These are phyloP conservation scores for Illadopsis cleaveri DNA, from an alignment of 2,113 vertebrate genomes.

Conservation along the genomic window DNA sequence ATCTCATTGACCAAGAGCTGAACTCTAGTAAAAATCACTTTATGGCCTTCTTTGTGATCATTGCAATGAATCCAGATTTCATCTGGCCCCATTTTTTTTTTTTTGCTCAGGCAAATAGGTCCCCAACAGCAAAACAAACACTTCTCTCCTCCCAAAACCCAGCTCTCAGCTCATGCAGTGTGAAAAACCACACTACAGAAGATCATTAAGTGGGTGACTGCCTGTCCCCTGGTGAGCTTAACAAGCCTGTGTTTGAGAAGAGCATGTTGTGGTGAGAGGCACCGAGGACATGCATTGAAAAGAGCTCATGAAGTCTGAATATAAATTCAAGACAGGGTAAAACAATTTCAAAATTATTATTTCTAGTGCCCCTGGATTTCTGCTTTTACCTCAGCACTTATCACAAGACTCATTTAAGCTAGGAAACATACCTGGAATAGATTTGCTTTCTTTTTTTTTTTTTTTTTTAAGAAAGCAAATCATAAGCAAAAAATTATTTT, in stretches of 20 bases:
- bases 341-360: neutral
- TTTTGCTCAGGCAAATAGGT: neutral
- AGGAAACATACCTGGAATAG: neutral
- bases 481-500: neutral
- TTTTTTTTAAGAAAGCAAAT: neutral
- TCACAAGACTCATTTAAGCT: neutral
- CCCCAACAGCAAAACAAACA: neutral
- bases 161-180: neutral
- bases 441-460: neutral
- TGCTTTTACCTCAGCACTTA: neutral
- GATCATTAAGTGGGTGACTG: neutral
- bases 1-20: constrained; percentile 55
- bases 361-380: neutral
- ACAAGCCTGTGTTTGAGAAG: neutral
- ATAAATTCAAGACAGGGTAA: neutral
- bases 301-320: neutral
- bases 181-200: neutral
- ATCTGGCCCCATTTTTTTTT: neutral
- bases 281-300: neutral
- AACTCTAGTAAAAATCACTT: constrained; percentile 56
- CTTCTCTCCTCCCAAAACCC: neutral
- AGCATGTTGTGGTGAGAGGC: neutral
- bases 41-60: constrained; percentile 16
- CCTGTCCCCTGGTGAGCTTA: neutral
- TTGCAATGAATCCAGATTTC: neutral